phyloP scores from a whole-genome alignment of 1,140 invertebrate genomes.

The Nephila pilipes region DNA sequence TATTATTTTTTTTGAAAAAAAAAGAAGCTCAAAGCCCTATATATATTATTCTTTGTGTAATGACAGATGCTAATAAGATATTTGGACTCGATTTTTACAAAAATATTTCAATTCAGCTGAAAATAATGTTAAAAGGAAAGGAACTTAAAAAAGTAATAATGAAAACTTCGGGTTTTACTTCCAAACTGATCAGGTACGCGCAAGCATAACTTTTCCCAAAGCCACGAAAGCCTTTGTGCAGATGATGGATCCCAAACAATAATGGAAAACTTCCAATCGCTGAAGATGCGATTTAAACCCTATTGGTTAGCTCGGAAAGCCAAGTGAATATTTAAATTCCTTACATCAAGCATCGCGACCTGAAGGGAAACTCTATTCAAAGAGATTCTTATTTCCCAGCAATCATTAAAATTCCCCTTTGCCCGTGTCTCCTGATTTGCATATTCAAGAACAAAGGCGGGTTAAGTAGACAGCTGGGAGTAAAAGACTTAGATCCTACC shows the following conservation, averaged over 20 bases:
- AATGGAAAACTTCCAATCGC: constrained; percentile 72
- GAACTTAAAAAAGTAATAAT: constrained; percentile 23
- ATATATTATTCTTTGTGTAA: constrained; percentile 10
- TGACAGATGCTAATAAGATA: constrained; percentile 18
- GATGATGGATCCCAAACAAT: constrained; percentile 65
- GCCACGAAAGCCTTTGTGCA: constrained; percentile 47
- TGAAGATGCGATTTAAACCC: constrained; percentile 74
- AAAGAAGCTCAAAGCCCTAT: neutral
- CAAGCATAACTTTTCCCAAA: constrained; percentile 24
- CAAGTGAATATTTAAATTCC: constrained; percentile 76
- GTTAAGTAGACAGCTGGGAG: constrained; percentile 75
- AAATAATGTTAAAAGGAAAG: neutral
- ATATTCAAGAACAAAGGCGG: constrained; percentile 76
- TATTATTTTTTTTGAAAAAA: neutral
- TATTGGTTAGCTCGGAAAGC: constrained; percentile 70
- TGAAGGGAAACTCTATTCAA: constrained; percentile 62
- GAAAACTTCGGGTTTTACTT: constrained; percentile 18
- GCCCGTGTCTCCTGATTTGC: constrained; percentile 73
- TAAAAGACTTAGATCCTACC: constrained; percentile 70
- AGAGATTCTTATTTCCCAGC: constrained; percentile 73
- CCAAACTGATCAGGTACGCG: neutral
- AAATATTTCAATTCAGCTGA: neutral
- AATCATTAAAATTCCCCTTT: constrained; percentile 76
- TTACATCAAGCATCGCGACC: constrained; percentile 71
- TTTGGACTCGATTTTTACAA: neutral